Conservation (phyloP, 1,140 invertebrate species). For the Eurosta solidaginis region DNA sequence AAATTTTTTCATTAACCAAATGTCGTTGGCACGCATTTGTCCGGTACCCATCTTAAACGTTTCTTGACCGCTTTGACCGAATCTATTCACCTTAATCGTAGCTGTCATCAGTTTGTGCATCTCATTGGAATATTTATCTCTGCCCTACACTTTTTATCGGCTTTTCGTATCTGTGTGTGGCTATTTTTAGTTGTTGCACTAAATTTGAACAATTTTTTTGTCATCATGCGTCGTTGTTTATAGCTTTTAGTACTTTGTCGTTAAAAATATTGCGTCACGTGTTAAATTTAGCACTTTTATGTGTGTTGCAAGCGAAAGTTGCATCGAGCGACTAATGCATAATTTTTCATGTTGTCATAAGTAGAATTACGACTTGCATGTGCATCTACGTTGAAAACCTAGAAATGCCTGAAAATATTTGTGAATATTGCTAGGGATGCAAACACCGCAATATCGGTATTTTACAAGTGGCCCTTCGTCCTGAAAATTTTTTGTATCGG, state of each 20-base stretch:
- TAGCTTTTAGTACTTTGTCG: background rate
- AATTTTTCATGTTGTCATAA: background rate
- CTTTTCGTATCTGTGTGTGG: background rate
- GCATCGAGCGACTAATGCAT: background rate
- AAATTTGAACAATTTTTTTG: background rate
- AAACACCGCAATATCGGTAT: too few relatives aligned
- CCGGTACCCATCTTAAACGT: background rate
- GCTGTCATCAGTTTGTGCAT: background rate
- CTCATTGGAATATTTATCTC: background rate
- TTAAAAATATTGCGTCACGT: background rate
- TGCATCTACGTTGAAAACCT: too few relatives aligned
- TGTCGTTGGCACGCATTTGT: background rate
- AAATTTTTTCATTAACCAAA: background rate
- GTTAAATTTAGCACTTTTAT: background rate
- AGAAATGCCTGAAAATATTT: too few relatives aligned
- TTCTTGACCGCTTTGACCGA: background rate
- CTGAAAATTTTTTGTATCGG: too few relatives aligned
- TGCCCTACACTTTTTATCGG: background rate
- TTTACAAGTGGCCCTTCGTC: too few relatives aligned
- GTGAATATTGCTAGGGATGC: too few relatives aligned
- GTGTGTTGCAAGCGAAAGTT: background rate
- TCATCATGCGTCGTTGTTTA: background rate
- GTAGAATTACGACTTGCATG: too few relatives aligned
- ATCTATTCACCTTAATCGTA: too few relatives aligned
- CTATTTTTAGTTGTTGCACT: conserved; percentile 13